Percentiles rank a stretch among this genome's conserved stretches.
Conservation (phyloP, 2,888 invertebrate species). For the Stenodema calcarata region DNA sequence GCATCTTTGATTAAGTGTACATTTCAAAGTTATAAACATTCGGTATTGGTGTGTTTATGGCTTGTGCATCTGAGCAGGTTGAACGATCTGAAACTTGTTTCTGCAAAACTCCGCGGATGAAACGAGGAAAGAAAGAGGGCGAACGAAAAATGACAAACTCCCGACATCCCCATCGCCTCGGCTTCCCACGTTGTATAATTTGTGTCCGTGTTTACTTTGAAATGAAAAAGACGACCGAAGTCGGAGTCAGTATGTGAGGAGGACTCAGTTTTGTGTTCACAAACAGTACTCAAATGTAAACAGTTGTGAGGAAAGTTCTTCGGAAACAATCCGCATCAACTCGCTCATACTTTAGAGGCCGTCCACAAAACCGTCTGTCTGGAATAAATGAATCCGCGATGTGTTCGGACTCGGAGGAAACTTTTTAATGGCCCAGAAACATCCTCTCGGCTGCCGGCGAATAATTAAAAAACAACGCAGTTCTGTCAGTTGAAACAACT, state of each 20-base stretch:
- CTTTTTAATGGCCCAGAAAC: neutral
- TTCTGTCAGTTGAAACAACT: too few relatives aligned
- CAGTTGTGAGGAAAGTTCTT: neutral
- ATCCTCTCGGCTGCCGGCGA: neutral
- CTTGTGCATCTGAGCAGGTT: too few relatives aligned
- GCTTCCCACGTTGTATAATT: neutral
- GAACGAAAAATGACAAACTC: neutral
- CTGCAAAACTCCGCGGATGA: neutral
- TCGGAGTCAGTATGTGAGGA: neutral
- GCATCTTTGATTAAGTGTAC: too few relatives aligned
- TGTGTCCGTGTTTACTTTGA: neutral
- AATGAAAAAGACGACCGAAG: neutral
- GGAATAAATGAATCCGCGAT: neutral
- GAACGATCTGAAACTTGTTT: neutral
- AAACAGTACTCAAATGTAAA: conserved; percentile 2
- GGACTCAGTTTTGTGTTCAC: neutral
- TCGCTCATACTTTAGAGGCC: neutral
- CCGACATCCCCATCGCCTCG: neutral
- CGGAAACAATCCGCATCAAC: neutral
- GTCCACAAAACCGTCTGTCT: neutral
- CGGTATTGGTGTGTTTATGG: too few relatives aligned
- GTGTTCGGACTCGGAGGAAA: neutral
- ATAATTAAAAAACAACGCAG: too few relatives aligned
- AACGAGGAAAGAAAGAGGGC: neutral
- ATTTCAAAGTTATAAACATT: too few relatives aligned